Evolutionary conservation across 2,797 vertebrate genomes (phyloP).

Genomic region (Falco cherrug): DNA sequence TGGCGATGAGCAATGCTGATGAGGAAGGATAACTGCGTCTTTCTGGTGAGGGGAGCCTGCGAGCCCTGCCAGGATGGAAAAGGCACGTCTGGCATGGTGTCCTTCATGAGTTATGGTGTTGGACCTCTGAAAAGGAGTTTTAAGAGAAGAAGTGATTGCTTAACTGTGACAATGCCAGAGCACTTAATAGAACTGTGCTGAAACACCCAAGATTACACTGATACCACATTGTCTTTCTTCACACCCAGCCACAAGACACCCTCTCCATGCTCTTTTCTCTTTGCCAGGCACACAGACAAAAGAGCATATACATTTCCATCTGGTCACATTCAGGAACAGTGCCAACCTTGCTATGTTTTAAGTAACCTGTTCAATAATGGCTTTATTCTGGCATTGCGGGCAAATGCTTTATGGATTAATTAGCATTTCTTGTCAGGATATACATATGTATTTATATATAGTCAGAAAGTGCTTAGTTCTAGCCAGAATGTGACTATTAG

Average conservation of each 20-base stretch:
- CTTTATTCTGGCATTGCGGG: slow-evolving; percentile 36
- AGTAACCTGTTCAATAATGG: slow-evolving; percentile 42
- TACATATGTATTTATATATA: background rate
- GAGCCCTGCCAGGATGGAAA: background rate
- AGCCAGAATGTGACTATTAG: slow-evolving; percentile 18
- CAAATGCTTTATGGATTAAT: slow-evolving; percentile 52
- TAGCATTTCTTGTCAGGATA: slow-evolving; percentile 34
- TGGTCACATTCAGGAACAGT: background rate
- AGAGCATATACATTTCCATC: background rate
- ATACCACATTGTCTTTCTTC: background rate
- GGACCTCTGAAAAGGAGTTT: background rate
- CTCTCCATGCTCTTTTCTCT: background rate
- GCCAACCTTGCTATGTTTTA: slow-evolving; percentile 41
- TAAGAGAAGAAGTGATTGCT: background rate
- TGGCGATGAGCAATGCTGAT: background rate
- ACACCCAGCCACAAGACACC: background rate
- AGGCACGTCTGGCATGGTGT: background rate
- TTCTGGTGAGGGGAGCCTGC: background rate
- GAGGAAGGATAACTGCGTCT: background rate
- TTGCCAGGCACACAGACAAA: background rate
- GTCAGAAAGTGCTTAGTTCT: slow-evolving; percentile 49
- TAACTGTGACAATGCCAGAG: background rate
- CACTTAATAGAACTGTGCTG: background rate
- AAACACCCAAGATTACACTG: background rate
- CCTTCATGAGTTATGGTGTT: background rate